Evolutionary conservation across 2,888 invertebrate genomes (phyloP).

Genomic region (Lochmaea capreae): DNA sequence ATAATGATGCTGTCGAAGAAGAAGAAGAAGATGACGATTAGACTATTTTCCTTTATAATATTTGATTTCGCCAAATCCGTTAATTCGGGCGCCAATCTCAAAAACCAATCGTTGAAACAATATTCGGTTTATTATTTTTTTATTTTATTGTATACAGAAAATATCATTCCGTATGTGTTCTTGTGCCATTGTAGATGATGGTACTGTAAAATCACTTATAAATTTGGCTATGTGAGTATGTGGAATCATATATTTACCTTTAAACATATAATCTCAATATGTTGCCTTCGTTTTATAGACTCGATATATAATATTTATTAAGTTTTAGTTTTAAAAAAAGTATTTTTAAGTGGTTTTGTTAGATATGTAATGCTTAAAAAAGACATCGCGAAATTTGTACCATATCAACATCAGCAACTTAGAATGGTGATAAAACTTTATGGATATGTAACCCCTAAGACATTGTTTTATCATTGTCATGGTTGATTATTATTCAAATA

Average conservation of each 20-base stretch:
- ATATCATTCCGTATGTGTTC: slow-evolving; percentile 35
- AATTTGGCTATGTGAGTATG: background rate
- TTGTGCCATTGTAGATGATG: slow-evolving; percentile 29
- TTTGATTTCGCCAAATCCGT: slow-evolving; percentile 17
- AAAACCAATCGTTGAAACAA: slow-evolving; percentile 16
- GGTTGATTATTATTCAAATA: no score
- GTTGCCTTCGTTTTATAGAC: background rate
- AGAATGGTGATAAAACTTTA: no score
- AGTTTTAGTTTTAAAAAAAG: background rate
- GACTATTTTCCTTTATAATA: slow-evolving; percentile 15
- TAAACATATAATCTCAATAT: background rate
- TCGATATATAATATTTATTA: background rate
- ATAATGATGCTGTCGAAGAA: slow-evolving; percentile 64
- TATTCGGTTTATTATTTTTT: background rate
- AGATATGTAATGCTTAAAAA: background rate
- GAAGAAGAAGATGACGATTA: slow-evolving; percentile 55
- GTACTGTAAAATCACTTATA: background rate
- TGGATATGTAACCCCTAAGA: background rate
- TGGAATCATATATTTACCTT: background rate
- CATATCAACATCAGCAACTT: background rate
- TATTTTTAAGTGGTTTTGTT: background rate
- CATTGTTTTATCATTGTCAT: background rate
- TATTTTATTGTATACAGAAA: slow-evolving; percentile 16
- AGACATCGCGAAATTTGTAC: background rate
- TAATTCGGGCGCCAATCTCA: slow-evolving; percentile 16